phyloP scores from a whole-genome alignment of 1,140 invertebrate species.

The Drosophila nigrodunni region DNA sequence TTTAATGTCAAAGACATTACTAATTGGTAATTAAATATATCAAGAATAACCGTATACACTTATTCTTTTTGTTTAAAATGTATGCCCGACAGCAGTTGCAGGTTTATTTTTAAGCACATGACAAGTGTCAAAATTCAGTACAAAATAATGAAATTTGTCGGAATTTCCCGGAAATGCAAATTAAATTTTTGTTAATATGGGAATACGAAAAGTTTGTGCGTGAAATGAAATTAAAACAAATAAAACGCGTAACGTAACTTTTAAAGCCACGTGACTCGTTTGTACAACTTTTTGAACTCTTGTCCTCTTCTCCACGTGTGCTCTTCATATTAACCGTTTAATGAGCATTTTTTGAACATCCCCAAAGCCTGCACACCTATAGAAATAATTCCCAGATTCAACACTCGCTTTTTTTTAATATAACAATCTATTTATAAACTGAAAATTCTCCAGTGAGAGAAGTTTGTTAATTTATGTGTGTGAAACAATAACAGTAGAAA shows the following conservation, averaged over 20 bases:
- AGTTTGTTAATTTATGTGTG: neutral
- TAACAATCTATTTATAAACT: slow-evolving; percentile 6
- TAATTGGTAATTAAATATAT: slow-evolving; percentile 70
- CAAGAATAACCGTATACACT: neutral
- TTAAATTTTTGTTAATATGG: slow-evolving; percentile 8
- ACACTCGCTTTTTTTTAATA: neutral
- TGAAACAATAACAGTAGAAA: slow-evolving; percentile 36
- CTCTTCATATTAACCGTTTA: slow-evolving; percentile 29
- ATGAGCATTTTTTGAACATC: slow-evolving; percentile 45
- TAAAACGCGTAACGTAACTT: slow-evolving; percentile 47
- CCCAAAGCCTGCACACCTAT: neutral
- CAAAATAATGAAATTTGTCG: neutral
- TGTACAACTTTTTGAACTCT: slow-evolving; percentile 44
- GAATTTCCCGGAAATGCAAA: neutral
- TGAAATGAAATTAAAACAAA: slow-evolving; percentile 46
- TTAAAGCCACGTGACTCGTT: slow-evolving; percentile 45
- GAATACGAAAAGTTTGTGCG: neutral
- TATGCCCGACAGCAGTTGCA: neutral
- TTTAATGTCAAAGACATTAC: slow-evolving; percentile 52
- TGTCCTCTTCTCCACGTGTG: neutral
- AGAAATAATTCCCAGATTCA: neutral
- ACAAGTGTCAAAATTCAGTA: neutral
- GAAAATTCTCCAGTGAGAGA: neutral
- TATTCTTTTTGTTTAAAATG: neutral
- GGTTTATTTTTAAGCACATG: neutral